Evolutionary conservation across 2,888 invertebrate species (phyloP), one percentile per base, ranked within the genome.

Genomic region (Exephanes ischioxanthus): DNA sequence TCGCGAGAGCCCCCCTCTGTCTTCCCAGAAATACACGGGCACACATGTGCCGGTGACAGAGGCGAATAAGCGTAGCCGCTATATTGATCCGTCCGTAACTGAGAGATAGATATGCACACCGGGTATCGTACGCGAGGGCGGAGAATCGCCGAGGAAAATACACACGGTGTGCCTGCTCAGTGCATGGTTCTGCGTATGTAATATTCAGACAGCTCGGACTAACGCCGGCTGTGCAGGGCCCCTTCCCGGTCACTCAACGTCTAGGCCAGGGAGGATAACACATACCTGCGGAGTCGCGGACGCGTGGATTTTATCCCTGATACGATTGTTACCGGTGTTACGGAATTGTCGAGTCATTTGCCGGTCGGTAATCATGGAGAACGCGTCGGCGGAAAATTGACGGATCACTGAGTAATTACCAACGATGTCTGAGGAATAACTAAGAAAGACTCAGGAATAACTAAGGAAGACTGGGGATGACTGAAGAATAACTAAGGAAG

Each of bases 1-100:
- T 48, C 75, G 73, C 51, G 48, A 22, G 45, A 75, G 72, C 19
- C 22, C 63, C n/a, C 22, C 67, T 7, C 72, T 76, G 72, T 77
- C 73, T 82, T 81, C 81, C 61, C 78, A 75, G 84, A 61, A 48
- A 75, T 76, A 76, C 67, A 71, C 45, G 71, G 73, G 41, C 53
- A 81, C 67, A 66, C 77, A 58, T 55, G 55, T 76, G 82, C 41
- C 79, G 75, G 71, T 82, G 85, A 82, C 70, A 81, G 79, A 67
- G 66, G 82, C 82, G 79, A 85, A 82, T 79, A 75, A 85, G 82
- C 85, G 75, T 71, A 51, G 51, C 63, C 66, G 22, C 78, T 70
- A 67, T 71, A 85, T 85, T 51, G 85, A 85, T 85, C 85, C 79
- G 58, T 71, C 71, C 58, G 75, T 82, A 82, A 71, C 75, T n/a